Evolutionary conservation across 2,888 invertebrate species (phyloP), one percentile per base, ranked within the genome.

Genomic region (Lysandra bellargus): DNA sequence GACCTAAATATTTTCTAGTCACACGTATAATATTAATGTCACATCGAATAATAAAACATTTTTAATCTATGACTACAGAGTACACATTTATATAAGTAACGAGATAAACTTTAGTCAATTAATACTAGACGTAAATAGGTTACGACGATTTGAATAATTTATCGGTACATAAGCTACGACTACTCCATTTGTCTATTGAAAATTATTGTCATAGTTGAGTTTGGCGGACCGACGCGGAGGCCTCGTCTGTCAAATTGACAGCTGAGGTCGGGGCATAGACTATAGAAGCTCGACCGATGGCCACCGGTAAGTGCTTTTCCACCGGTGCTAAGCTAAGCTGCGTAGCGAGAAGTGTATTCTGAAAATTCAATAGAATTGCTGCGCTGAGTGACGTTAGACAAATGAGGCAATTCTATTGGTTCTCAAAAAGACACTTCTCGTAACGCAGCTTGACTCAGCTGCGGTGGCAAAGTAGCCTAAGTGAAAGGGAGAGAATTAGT

Each of bases 181-280:
- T 84, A 84, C 57, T 83, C 82, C 83, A 83, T 81, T 69, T 78
- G 81, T 82, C 88, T 90, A 90, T 87, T 84, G 84, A 90, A 88
- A 88, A 91, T 92, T 92, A 93, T 92, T 92, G 93, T 92, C 92
- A 90, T 88, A 33, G 88, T 83, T 87, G 57, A 82, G 80, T 88
- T 90, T 90, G 89, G 90, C 82, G 83, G 81, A 83, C 80, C 83
- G 37, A 69, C 69, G 33, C 33, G 14, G 30, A 69, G 12, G 33
- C 4, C 14, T 33, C 33, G 17, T 14, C 69, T 69, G 69, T 69
- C 69, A 64, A 9, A 12, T 64, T 64, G 30, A 30, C 64, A 69
- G 69, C 9, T 37, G 69, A 14, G 14, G 33, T 14, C 69, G 14
- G 30, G 30, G 33, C 69, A 69, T 14, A 33, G 69, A 69, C 4